Evolutionary conservation across 2,113 vertebrate genomes (phyloP).

Genomic region (Tachysurus vachellii): DNA sequence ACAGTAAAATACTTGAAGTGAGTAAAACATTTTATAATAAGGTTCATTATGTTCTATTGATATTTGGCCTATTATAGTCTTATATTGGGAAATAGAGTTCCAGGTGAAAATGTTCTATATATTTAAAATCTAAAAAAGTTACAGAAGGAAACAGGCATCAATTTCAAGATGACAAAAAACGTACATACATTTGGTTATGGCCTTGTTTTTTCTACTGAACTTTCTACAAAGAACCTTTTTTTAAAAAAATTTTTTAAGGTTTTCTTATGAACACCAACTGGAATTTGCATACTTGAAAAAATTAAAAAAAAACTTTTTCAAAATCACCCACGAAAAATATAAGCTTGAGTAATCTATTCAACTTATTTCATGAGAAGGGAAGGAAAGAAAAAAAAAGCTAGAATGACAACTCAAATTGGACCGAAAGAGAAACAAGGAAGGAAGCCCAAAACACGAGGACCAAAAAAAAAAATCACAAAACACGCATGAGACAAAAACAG

Average conservation of each 20-base stretch:
- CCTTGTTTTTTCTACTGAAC: neutral
- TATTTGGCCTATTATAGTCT: neutral
- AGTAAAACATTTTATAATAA: neutral
- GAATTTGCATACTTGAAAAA: too few species aligned
- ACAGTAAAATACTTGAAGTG: neutral
- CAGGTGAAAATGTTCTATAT: neutral
- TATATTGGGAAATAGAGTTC: neutral
- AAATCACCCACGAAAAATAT: neutral
- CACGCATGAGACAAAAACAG: neutral
- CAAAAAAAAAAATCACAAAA: constrained; percentile 3
- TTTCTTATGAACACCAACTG: neutral
- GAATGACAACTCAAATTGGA: neutral
- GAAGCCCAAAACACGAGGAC: neutral
- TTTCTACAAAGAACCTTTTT: neutral
- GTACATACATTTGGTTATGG: neutral
- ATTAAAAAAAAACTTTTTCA: too few species aligned
- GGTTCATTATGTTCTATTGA: neutral
- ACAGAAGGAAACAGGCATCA: neutral
- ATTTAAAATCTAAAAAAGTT: neutral
- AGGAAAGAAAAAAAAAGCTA: neutral
- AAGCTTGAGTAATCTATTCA: neutral
- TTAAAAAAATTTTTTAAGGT: neutral
- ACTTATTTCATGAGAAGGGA: neutral
- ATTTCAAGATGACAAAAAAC: neutral
- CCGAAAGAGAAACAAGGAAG: constrained; percentile 36